Evolutionary conservation across 2,113 vertebrate genomes (phyloP), one percentile per base, ranked within the genome.

Genomic region (Thermophis baileyi): DNA sequence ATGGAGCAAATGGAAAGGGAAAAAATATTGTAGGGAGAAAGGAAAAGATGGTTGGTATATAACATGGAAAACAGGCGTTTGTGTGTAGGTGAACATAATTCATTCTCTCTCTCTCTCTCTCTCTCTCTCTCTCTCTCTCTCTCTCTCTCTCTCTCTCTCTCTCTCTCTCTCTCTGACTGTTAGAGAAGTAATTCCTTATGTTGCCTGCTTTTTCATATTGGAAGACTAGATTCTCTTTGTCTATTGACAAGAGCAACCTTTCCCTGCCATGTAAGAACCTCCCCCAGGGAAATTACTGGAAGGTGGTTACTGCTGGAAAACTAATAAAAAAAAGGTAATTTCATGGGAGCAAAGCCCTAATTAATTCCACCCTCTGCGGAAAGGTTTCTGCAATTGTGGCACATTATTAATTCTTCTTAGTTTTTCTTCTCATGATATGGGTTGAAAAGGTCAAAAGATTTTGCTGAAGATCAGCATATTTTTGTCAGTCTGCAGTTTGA

Each of bases 311-410:
- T 90, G 49, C 44, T 94, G 93, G 16, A 49, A 49, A 95, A 93
- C 85, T 91, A 54, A 94, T 93, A 90, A 92, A 85, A 92, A 94
- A 94, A 49, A 81, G 35, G 90, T 27, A 87, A 93, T 95, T 95
- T 91, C 63, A 50, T 94, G 24, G 2, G 27, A 90, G 93, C 57
- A 92, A 85, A 46, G 91, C 30, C 63, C 85, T 93, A 90, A 95
- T 95, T 90, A 93, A 95, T 94, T 96, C 92, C 89, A 94, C 86
- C 27, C 57, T 93, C 57, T 92, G 91, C 60, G 85, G 88, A 91
- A 92, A 93, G 94, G 90, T 57, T 60, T 91, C 89, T 60, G 88
- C 90, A 95, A 95, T 93, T 50, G 93, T 81, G 91, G 85, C 2
- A 91, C 40, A 91, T 89, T 95, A 50, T 54, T 96, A 55, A 90